Evolutionary conservation across 2,888 invertebrate species (phyloP).

Genomic region (Aspidiotus rigidus): DNA sequence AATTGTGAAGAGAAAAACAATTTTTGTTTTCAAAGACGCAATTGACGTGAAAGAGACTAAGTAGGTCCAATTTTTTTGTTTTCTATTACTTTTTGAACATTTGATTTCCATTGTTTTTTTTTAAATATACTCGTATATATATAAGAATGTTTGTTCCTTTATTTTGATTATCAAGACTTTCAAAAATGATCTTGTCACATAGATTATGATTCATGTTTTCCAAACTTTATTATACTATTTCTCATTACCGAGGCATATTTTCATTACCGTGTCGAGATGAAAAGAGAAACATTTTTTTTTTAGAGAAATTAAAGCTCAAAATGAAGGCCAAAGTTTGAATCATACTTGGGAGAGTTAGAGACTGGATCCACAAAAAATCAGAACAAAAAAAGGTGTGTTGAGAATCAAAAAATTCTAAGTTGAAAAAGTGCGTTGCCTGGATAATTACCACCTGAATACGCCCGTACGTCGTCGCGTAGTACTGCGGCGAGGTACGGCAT

Average conservation of each 20-base stretch:
- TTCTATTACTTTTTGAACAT: neutral
- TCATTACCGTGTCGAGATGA: slow-evolving; percentile 1
- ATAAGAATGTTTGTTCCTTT: too few species aligned
- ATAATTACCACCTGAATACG: too few species aligned
- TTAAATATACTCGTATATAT: neutral
- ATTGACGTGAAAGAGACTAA: neutral
- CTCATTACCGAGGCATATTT: neutral
- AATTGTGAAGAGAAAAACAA: neutral
- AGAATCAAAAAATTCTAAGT: neutral
- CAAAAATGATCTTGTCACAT: too few species aligned
- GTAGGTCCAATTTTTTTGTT: neutral
- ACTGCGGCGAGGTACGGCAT: too few species aligned
- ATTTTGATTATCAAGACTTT: too few species aligned
- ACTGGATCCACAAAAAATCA: neutral
- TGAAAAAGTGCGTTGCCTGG: neutral
- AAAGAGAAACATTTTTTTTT: neutral
- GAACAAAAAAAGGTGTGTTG: neutral
- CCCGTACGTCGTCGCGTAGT: too few species aligned
- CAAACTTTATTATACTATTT: slow-evolving; percentile 1
- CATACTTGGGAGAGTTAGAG: neutral
- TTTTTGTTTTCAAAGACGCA: neutral
- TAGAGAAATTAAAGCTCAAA: neutral
- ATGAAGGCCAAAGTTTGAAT: neutral
- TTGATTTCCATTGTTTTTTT: neutral
- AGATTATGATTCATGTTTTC: neutral